Conservation (phyloP, 2,888 invertebrate species). For the Morpho deidamia region DNA sequence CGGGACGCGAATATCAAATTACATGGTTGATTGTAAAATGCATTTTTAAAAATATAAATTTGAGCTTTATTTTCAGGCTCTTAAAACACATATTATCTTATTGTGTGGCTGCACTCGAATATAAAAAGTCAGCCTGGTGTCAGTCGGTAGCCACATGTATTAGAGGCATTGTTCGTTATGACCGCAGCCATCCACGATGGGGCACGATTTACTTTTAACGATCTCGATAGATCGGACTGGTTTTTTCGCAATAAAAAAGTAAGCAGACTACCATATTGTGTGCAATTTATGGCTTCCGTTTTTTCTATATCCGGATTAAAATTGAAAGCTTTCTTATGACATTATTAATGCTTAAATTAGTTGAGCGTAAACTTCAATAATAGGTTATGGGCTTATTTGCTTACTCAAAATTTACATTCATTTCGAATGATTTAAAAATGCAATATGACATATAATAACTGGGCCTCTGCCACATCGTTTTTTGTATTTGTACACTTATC, state of each 20-base stretch:
- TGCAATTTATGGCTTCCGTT: conserved; percentile 62
- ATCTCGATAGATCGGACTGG: conserved; percentile 53
- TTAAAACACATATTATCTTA: conserved; percentile 34
- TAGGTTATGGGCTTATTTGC: too few species aligned
- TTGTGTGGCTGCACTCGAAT: background rate
- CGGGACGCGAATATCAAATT: conserved; percentile 73
- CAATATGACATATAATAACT: background rate
- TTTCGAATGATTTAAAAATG: too few species aligned
- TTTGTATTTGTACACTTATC: too few species aligned
- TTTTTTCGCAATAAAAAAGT: conserved; percentile 49
- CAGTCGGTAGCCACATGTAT: conserved; percentile 75
- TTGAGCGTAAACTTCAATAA: background rate
- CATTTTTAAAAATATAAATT: conserved; percentile 18
- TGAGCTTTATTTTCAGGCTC: conserved; percentile 4
- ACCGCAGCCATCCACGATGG: conserved; percentile 47
- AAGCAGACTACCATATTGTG: conserved; percentile 52
- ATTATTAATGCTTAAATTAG: background rate
- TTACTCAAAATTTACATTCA: too few species aligned
- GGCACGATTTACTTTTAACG: conserved; percentile 48
- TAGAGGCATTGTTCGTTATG: conserved; percentile 60
- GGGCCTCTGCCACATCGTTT: too few species aligned
- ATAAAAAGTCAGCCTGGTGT: conserved; percentile 38
- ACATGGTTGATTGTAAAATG: conserved; percentile 36
- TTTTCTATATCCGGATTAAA: conserved; percentile 59
- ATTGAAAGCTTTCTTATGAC: conserved; percentile 12